Evolutionary conservation across 2,888 invertebrate genomes (phyloP).

Genomic region (Eristalis arbustorum): DNA sequence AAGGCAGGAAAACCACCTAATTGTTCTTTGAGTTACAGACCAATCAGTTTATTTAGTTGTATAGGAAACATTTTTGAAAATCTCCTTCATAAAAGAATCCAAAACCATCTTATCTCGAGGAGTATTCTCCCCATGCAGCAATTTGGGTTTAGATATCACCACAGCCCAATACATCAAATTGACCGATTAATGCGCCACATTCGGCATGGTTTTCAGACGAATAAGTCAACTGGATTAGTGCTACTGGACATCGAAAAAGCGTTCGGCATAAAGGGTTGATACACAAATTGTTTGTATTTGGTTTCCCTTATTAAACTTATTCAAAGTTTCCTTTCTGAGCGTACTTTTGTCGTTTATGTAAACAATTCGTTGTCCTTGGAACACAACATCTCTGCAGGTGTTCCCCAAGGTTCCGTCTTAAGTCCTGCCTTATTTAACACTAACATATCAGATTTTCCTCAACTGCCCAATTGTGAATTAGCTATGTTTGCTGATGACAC

Average conservation of each 20-base stretch:
- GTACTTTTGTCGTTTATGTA: background rate
- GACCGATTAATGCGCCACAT: background rate
- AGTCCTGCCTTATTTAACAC: background rate
- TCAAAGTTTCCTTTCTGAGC: background rate
- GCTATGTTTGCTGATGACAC: constrained; percentile 20
- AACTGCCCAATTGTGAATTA: constrained; percentile 23
- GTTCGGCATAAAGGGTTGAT: background rate
- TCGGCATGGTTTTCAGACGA: background rate
- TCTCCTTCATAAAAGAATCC: background rate
- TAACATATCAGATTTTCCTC: constrained; percentile 4
- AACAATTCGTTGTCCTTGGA: background rate
- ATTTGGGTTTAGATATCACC: too few species aligned
- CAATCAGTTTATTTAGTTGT: background rate
- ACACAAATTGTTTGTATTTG: background rate
- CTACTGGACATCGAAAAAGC: background rate
- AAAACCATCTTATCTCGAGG: background rate
- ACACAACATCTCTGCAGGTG: background rate
- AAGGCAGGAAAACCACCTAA: background rate
- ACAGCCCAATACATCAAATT: background rate
- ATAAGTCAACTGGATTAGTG: background rate
- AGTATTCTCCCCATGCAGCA: background rate
- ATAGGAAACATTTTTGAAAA: background rate
- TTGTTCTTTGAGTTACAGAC: background rate
- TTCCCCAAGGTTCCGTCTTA: constrained; percentile 10
- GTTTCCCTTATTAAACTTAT: background rate